A percentile compares a stretch with the other conserved stretches of the same genome.
Evolutionary conservation across 2,113 vertebrate genomes (phyloP).

Genomic region (Oceanites oceanicus): DNA sequence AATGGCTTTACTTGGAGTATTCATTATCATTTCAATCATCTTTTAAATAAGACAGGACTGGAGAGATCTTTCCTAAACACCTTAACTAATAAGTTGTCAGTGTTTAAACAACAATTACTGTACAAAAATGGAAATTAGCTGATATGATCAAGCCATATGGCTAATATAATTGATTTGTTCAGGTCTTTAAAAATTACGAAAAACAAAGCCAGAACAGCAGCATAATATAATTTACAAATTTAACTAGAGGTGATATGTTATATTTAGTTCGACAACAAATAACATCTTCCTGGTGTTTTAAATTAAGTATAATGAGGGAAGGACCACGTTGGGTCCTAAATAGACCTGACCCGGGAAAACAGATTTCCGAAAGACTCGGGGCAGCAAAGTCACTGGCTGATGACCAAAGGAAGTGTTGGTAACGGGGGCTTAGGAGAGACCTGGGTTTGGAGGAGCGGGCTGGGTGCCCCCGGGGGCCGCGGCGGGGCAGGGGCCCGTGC

Average conservation of each 20-base stretch:
- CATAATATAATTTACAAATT: constrained; percentile 61
- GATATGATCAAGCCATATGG: constrained; percentile 73
- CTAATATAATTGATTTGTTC: constrained; percentile 74
- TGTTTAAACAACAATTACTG: constrained; percentile 71
- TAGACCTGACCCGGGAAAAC: neutral
- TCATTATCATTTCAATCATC: constrained; percentile 63
- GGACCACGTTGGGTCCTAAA: neutral
- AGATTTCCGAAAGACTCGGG: neutral
- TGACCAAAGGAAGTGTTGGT: neutral
- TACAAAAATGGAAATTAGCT: constrained; percentile 70
- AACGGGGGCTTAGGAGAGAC: neutral
- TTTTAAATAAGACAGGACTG: constrained; percentile 37
- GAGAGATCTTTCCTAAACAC: constrained; percentile 59
- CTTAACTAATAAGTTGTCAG: constrained; percentile 71
- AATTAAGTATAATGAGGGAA: neutral
- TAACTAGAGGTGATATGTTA: constrained; percentile 31
- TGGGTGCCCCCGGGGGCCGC: neutral
- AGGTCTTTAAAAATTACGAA: constrained; percentile 57
- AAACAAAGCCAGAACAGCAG: constrained; percentile 54
- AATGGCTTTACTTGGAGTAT: constrained; percentile 29
- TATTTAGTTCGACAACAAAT: constrained; percentile 50
- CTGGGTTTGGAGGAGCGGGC: neutral
- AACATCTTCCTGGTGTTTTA: neutral
- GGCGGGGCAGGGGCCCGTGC: neutral
- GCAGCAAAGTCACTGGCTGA: neutral